Base-by-base conservation (phyloP, 2,113 vertebrate species). In the Phalacrocorax aristotelis region DNA sequence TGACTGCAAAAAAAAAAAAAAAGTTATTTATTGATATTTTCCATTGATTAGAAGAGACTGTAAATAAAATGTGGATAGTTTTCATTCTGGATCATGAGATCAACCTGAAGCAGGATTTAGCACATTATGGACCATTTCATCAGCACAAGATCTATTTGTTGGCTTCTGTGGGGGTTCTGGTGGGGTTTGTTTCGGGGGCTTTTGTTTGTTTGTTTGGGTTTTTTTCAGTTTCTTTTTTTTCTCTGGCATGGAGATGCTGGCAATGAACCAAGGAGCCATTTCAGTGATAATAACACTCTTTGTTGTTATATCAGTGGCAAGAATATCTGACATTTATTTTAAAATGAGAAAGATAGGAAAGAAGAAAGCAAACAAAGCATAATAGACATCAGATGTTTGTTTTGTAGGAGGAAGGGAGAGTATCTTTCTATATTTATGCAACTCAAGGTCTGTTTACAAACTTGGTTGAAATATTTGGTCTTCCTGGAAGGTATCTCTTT, bases 331-430 rank as follows among this genome's bases (percentile, higher is more conserved):
- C 42, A 44, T 72, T 80, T 78, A 64, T 64, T 68, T 84, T 75
- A 75, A 69, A 92, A 81, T n/a, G 7, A 89, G 34, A 89, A 86
- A 90, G 30, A 70, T 6, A n/a, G 14, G 16, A 87, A 90, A 90
- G 21, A 90, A 82, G 34, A 83, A 71, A 89, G 15, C 19, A 94
- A 84, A 57, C 9, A 82, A 86, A 89, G 13, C 7, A 44, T 55
- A 77, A 75, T 4, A 58, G 18, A 30, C 20, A n/a, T 21, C 32
- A 84, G 48, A 58, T 12, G 0, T 69, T 80, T 77, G 29, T 51
- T 95, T 77, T 62, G 36, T 15, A 49, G 44, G 6, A 90, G 54
- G 30, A 93, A 85, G 6, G 57, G 18, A 72, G 89, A 85, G 10
- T 32, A 57, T 38, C 25, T 65, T 64, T 54, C 20, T 65, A 34